Evolutionary conservation across 2,113 vertebrate species (phyloP).

Genomic region (Percopsis transmontana): DNA sequence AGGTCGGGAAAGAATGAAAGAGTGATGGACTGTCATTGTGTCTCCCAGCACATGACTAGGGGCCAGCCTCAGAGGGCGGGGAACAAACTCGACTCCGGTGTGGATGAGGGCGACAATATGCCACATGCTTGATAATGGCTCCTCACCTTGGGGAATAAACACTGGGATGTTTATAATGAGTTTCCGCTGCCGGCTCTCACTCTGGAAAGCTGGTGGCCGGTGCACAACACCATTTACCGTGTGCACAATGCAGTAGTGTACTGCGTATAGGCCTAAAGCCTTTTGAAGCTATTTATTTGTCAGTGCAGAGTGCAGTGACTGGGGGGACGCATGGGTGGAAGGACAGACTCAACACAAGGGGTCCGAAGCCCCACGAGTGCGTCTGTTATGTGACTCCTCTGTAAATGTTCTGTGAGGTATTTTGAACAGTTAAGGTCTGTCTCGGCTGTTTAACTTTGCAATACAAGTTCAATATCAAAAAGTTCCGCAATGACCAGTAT

Average conservation of each 20-base stretch:
- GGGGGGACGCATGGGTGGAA: conserved; percentile 7
- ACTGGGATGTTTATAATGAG: conserved; percentile 65
- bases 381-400: too few relatives aligned
- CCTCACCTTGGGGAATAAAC: conserved; percentile 61
- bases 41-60: conserved; percentile 52
- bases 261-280: conserved; percentile 19
- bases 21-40: conserved; percentile 72
- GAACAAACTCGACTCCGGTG: conserved; percentile 59
- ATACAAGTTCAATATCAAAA: too few relatives aligned
- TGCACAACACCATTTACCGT: conserved; percentile 50
- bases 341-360: too few relatives aligned
- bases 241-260: conserved; percentile 30
- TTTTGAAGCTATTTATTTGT: conserved; percentile 58
- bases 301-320: conserved; percentile 23
- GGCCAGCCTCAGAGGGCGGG: conserved; percentile 36
- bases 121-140: conserved; percentile 67
- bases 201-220: conserved; percentile 22
- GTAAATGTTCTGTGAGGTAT: too few relatives aligned
- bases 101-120: conserved; percentile 61
- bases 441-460: too few relatives aligned
- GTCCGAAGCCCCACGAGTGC: too few relatives aligned
- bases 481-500: too few relatives aligned
- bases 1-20: conserved; percentile 67
- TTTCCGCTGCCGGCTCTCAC: conserved; percentile 53
- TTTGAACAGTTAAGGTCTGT: too few relatives aligned